A percentile compares a stretch with the other conserved stretches of the same genome.
These are phyloP conservation scores for Pogonophryne albipinna DNA, from an alignment of 2,797 vertebrate species.

Conservation along the genomic window DNA sequence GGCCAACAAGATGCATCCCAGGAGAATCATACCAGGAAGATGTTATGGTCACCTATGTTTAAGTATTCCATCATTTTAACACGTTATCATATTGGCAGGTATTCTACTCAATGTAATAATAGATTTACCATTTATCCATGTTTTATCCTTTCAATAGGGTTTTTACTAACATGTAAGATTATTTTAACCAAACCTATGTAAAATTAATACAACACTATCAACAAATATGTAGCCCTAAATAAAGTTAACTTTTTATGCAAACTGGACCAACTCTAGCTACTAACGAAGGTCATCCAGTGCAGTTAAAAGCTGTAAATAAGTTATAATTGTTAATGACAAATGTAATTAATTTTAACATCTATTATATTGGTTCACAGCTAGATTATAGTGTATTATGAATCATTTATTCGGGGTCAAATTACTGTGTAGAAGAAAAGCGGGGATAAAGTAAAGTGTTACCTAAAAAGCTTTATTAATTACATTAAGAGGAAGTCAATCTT, in stretches of 20 bases:
- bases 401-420: background rate
- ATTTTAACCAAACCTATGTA: background rate
- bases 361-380: background rate
- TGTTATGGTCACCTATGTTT: conserved; percentile 24
- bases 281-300: background rate
- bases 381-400: background rate
- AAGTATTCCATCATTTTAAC: background rate
- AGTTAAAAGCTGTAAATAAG: no score
- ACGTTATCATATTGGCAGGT: background rate
- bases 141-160: background rate
- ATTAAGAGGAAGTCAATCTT: conserved; percentile 2
- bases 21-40: conserved; percentile 30
- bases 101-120: background rate
- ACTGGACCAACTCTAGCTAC: background rate
- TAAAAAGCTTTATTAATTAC: background rate
- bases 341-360: background rate
- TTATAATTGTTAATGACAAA: no score
- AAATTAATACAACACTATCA: background rate
- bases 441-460: background rate
- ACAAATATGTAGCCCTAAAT: background rate
- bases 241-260: background rate
- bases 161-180: background rate
- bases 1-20: conserved; percentile 43
- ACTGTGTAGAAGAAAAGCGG: background rate
- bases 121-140: background rate